phyloP scores from a whole-genome alignment of 2,888 invertebrate genomes.

The Pollenia labialis region DNA sequence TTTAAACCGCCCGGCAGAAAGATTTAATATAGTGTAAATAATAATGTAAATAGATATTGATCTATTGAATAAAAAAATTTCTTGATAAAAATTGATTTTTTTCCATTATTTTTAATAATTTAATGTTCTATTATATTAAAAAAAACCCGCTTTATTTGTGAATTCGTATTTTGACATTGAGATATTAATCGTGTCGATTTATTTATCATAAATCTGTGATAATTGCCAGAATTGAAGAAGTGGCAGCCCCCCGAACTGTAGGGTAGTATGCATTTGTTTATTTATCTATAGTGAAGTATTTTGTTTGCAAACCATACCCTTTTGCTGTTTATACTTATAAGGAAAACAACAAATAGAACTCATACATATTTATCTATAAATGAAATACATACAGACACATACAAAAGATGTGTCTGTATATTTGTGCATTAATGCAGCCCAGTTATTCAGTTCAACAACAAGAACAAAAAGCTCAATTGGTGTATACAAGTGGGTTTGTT shows the following conservation, averaged over 20 bases:
- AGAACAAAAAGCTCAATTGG: conserved; percentile 51
- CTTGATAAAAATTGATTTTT: too few relatives aligned
- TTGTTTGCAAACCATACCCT: conserved; percentile 37
- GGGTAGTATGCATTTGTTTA: neutral
- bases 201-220: too few relatives aligned
- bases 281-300: conserved; percentile 2
- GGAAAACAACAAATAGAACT: conserved; percentile 35
- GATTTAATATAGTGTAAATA: too few relatives aligned
- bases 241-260: neutral
- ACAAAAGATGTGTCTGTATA: neutral
- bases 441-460: conserved; percentile 19
- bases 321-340: conserved; percentile 29
- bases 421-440: conserved; percentile 31
- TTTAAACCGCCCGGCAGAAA: too few relatives aligned
- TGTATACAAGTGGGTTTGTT: conserved; percentile 47
- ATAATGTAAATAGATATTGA: too few relatives aligned
- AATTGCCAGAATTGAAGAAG: too few relatives aligned
- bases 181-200: too few relatives aligned
- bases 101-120: too few relatives aligned
- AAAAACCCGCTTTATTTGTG: too few relatives aligned
- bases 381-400: conserved; percentile 25
- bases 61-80: too few relatives aligned
- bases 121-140: too few relatives aligned
- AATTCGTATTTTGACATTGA: too few relatives aligned
- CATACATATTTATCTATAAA: conserved; percentile 21